Base-by-base conservation (phyloP, 64 coral and sea anemone genomes). In the Acropora yongei region DNA sequence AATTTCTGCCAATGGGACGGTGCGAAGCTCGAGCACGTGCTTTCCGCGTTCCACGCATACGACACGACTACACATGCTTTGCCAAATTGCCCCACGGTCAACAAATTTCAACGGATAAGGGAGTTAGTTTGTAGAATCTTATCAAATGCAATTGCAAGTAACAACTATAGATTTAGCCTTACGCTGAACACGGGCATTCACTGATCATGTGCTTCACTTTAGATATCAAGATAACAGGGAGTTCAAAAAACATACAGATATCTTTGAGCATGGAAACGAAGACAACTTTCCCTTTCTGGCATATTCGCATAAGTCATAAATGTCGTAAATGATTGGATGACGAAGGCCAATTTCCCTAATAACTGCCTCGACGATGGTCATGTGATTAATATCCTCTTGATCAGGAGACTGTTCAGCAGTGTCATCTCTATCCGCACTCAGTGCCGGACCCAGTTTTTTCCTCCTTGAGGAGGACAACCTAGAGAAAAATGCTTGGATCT, bases 401-500 rank as follows among this genome's bases (percentile, higher is more conserved):
- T 66, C 61, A 66, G 17, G 4, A 6, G 9, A 66, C 10, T 75
- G 40, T 2, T 44, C 73, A 8, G 42, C 73, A 3, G 39, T 5
- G 0, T 44, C 40, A 4, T 46, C 6, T 42, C 10, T 10, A 45
- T 11, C 11, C 11, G 73, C 40, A 2, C 39, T 45, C 11, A 2
- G 39, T 2, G 1, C 3, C 40, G 42, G 41, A 8, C 73, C 41
- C 2, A 42, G 3, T 44, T 44, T 42, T 66, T 14, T 66, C 61
- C 41, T 75, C 45, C 73, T 75, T 11, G 73, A 43, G 42, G 73
- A 75, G 7, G 40, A 43, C 40, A 75, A 8, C 1, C 86, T 77
- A 1, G 92, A 94, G 61, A 90, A 94, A 12, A 95, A 91, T 43
- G 13, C 73, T 77, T 86, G 90, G 55, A 92, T 47, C 20, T 92